Evolutionary conservation across 2,888 invertebrate genomes (phyloP), one percentile per base, ranked within the genome.

Genomic region (Catocala fraxini): DNA sequence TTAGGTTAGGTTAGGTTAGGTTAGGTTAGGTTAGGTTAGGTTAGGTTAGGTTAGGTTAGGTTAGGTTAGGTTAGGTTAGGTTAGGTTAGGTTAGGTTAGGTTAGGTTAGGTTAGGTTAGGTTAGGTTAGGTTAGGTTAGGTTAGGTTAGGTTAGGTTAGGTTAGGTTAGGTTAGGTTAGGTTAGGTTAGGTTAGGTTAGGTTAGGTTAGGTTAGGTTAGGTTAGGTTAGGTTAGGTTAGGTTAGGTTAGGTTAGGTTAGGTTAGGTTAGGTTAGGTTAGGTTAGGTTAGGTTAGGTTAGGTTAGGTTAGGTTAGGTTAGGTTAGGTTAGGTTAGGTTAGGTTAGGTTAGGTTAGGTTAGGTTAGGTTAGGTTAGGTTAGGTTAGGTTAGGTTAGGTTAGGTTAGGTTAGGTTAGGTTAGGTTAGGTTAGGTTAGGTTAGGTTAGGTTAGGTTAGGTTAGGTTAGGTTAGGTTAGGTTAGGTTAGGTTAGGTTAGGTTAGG

Each of bases 371-470:
- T 46, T 46, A 46, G 45, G 45, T 46, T 46, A 46, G 45, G 45
- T 46, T 46, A 46, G 45, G 45, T 46, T 46, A 46, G 45, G 45
- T 46, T 46, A 46, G 45, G 45, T 46, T 46, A 46, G 45, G 45
- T 46, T 46, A 46, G 45, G 45, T 46, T 46, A 46, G 45, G 45
- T 46, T 46, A 46, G 45, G 45, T 46, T 46, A 46, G 45, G 45
- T 46, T 46, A 46, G 45, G 45, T 46, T 46, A 46, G 45, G 45
- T 46, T 46, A 46, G 45, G 45, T 46, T 46, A 46, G 12, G 13
- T 13, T 63, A 58, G 68, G 68, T 68, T 68, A 65, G 68, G 61
- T 65, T 63, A 63, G 67, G 67, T 64, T 68, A 65, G 64, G 62
- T 56, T 53, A 42, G 42, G 53, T 39, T 53, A 25, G 53, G 53